These are phyloP conservation scores for Drosophila mojavensis DNA, from an alignment of 1,140 invertebrate species.

Conservation along the genomic window DNA sequence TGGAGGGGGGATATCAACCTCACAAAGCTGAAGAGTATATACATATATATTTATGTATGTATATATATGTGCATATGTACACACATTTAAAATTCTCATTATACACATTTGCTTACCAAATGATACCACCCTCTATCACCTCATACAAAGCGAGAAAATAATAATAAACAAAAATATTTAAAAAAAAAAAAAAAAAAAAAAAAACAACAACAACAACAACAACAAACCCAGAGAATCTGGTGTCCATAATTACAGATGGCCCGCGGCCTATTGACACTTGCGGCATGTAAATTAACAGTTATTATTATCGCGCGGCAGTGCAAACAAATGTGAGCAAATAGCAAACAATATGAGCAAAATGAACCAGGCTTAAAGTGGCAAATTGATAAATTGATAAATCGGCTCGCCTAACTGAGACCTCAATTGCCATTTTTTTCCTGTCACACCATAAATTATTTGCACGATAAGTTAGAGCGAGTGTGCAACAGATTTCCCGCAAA, in stretches of 20 bases:
- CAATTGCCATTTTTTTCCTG: constrained; percentile 56
- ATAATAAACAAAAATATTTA: too few relatives aligned
- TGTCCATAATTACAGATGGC: constrained; percentile 68
- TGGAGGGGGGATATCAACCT: too few relatives aligned
- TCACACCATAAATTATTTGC: constrained; percentile 69
- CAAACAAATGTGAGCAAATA: constrained; percentile 15
- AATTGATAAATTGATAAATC: constrained; percentile 73
- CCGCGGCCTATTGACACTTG: constrained; percentile 75
- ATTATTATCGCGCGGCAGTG: constrained; percentile 54
- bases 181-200: background rate
- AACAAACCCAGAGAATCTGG: constrained; percentile 4
- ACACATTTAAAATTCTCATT: too few relatives aligned
- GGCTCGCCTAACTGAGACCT: constrained; percentile 52
- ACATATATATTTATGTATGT: too few relatives aligned
- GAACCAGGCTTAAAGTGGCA: constrained; percentile 66
- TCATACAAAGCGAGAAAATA: too few relatives aligned
- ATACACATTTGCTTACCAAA: too few relatives aligned
- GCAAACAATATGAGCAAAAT: constrained; percentile 2
- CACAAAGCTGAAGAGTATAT: too few relatives aligned
- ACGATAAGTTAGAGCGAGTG: constrained; percentile 69
- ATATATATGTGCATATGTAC: too few relatives aligned
- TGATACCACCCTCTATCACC: too few relatives aligned
- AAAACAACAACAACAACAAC: background rate
- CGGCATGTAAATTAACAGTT: constrained; percentile 76
- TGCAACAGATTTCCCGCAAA: constrained; percentile 67